Percentiles rank a stretch among this genome's conserved stretches.
These are phyloP conservation scores for Promerops cafer DNA, from an alignment of 2,113 vertebrate species.

Conservation along the genomic window DNA sequence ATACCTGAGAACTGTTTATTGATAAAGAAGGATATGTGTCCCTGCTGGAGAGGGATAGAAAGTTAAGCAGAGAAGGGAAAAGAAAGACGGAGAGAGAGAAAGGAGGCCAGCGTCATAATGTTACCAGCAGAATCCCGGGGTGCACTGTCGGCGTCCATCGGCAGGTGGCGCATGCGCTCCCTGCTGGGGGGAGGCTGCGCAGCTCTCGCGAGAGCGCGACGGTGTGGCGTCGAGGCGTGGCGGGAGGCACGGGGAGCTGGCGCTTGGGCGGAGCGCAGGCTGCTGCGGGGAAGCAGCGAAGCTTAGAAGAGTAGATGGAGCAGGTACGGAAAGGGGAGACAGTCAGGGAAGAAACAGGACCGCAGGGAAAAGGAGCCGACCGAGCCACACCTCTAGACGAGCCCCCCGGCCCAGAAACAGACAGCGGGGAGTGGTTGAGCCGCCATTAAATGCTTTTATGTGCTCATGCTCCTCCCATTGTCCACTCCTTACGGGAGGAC, in stretches of 20 bases:
- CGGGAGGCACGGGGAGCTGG: fast-evolving
- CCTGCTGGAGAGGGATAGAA: background rate
- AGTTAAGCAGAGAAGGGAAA: background rate
- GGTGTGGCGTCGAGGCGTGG: fast-evolving
- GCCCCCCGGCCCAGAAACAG: fast-evolving
- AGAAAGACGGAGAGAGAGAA: background rate
- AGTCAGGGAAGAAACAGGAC: background rate
- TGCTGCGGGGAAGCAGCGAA: too few relatives aligned
- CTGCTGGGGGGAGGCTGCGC: too few relatives aligned
- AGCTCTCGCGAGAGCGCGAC: background rate
- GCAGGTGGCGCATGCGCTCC: background rate
- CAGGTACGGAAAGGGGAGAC: too few relatives aligned
- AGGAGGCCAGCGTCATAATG: too few relatives aligned
- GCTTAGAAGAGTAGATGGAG: background rate
- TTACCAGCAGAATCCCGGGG: fast-evolving
- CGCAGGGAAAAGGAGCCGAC: too few relatives aligned
- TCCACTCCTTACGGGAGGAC: too few relatives aligned
- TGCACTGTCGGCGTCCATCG: background rate
- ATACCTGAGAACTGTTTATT: background rate
- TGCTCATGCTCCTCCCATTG: background rate
- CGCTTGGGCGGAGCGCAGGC: too few relatives aligned
- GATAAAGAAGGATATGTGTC: background rate
- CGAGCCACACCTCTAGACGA: too few relatives aligned
- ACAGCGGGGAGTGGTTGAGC: fast-evolving
- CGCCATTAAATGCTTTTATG: fast-evolving